Conservation (phyloP, 2,797 vertebrate genomes). For the Anniella stebbinsi region DNA sequence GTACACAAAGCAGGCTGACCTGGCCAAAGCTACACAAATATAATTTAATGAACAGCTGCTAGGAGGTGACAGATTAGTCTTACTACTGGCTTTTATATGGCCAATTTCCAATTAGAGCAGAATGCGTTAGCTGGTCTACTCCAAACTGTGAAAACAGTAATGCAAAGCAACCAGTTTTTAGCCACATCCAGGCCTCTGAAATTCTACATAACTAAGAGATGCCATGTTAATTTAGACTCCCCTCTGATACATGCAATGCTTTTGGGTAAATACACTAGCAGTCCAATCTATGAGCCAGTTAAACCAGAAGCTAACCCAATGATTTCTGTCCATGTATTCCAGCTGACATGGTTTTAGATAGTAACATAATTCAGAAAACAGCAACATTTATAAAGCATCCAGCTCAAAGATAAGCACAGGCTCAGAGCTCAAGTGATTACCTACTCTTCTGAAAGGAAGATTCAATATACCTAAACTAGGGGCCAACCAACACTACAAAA, state of each 20-base stretch:
- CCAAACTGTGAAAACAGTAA: conserved; percentile 33
- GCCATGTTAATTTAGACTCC: not conserved
- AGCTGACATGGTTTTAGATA: not conserved
- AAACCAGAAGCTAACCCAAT: not conserved
- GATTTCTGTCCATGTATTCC: not conserved
- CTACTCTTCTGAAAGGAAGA: not conserved
- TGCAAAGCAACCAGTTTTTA: conserved; percentile 5
- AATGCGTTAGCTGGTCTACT: not conserved
- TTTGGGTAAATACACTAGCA: not conserved
- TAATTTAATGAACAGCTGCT: conserved; percentile 37
- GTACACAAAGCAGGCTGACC: conserved; percentile 30
- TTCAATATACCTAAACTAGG: not conserved
- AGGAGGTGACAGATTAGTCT: conserved; percentile 25
- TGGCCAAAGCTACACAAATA: conserved; percentile 20
- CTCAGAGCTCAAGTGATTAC: not conserved
- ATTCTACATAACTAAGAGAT: conserved; percentile 19
- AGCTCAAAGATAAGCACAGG: not conserved
- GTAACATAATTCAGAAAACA: conserved; percentile 2
- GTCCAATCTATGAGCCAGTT: not conserved
- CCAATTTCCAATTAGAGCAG: conserved; percentile 28
- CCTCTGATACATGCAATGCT: not conserved
- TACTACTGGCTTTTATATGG: conserved; percentile 26
- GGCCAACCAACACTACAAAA: not conserved
- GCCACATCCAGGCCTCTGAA: not conserved
- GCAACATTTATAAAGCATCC: not conserved